phyloP scores from a whole-genome alignment of 2,797 vertebrate genomes.

The Rhinichthys osculus region DNA sequence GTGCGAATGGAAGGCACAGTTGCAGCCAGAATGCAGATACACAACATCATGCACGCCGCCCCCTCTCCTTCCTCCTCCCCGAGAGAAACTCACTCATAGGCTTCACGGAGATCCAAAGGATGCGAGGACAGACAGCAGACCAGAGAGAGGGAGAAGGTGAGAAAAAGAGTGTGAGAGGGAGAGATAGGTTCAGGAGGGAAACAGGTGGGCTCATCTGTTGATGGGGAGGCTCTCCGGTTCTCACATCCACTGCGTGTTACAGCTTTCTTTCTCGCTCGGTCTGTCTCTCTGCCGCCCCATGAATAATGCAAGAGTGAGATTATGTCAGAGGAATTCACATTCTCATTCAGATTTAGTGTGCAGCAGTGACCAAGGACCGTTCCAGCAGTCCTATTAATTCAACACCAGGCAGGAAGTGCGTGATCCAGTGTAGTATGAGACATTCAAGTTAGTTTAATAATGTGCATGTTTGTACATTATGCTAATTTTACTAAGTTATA shows the following conservation, averaged over 20 bases:
- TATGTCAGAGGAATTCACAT: conserved; percentile 56
- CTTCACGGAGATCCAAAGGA: conserved; percentile 64
- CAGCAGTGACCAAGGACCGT: conserved; percentile 33
- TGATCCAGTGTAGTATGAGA: not conserved
- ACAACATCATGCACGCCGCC: conserved; percentile 58
- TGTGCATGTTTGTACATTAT: not conserved
- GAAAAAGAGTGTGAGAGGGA: conserved; percentile 30
- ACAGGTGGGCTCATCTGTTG: conserved; percentile 90
- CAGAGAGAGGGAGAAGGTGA: conserved; percentile 33
- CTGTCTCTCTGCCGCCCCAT: conserved; percentile 42
- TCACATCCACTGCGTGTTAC: conserved; percentile 36
- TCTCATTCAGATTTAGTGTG: conserved; percentile 62
- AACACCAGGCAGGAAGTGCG: not conserved
- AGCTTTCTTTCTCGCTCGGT: not conserved
- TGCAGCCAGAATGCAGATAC: conserved; percentile 79
- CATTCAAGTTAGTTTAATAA: not conserved
- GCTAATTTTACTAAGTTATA: too few relatives aligned
- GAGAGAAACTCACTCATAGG: conserved; percentile 65
- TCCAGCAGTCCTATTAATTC: conserved; percentile 21
- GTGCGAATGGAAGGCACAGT: conserved; percentile 68
- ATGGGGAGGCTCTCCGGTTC: conserved; percentile 48
- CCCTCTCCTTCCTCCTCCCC: conserved; percentile 55
- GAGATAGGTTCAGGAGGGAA: conserved; percentile 65
- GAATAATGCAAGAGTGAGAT: conserved; percentile 67
- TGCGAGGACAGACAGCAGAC: conserved; percentile 39